Conservation (phyloP, 2,113 vertebrate species). For the Pseudorectes ferrugineus region DNA sequence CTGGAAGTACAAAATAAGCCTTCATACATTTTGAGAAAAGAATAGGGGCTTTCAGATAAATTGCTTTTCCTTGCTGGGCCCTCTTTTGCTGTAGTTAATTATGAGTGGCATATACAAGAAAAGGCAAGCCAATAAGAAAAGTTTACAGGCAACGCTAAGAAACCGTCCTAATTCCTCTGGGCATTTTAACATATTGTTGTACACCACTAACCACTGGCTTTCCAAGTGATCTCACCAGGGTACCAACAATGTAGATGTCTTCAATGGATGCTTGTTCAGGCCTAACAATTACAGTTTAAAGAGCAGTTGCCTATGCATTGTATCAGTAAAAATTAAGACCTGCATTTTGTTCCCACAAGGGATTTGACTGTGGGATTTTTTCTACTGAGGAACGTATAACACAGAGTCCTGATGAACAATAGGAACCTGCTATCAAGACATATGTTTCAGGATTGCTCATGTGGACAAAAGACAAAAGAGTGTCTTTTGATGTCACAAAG, state of each 20-base stretch:
- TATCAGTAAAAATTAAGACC: conserved; percentile 29
- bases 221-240: conserved; percentile 55
- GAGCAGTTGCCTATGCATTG: conserved; percentile 7
- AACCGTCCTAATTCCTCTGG: conserved; percentile 38
- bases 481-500: background rate
- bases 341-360: conserved; percentile 16
- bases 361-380: background rate
- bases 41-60: conserved; percentile 50
- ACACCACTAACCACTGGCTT: conserved; percentile 1
- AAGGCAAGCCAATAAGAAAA: conserved; percentile 39
- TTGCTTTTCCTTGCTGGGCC: conserved; percentile 17
- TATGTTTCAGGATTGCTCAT: background rate
- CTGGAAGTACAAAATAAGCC: conserved; percentile 2
- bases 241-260: conserved; percentile 19
- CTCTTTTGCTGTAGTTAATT: conserved; percentile 50
- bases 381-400: background rate
- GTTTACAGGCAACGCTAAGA: conserved; percentile 18
- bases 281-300: conserved; percentile 51
- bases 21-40: conserved; percentile 33
- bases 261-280: conserved; percentile 44
- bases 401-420: background rate
- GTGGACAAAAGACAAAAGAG: background rate
- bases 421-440: background rate
- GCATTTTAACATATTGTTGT: conserved; percentile 38
- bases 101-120: conserved; percentile 46